Evolutionary conservation across 2,888 invertebrate species (phyloP).

Genomic region (Chirona hameri): DNA sequence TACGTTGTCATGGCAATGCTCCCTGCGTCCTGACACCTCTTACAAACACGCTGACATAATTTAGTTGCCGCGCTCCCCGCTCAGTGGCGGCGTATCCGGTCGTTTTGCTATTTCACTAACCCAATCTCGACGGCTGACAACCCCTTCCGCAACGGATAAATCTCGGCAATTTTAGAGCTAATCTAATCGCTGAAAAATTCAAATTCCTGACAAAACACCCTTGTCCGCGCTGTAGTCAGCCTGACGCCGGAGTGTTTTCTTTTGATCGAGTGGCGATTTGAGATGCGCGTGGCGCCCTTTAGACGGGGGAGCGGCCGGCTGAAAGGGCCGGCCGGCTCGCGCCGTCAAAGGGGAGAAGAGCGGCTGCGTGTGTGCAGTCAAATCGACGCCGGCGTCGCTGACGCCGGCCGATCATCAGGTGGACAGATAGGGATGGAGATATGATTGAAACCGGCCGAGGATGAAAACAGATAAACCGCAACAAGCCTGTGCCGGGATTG

Average conservation of each 20-base stretch:
- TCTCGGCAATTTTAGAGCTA: constrained; percentile 25
- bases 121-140: constrained; percentile 6
- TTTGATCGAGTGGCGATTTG: constrained; percentile 27
- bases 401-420: background rate
- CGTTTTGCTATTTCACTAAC: constrained; percentile 26
- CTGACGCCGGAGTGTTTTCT: background rate
- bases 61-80: background rate
- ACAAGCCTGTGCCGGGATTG: background rate
- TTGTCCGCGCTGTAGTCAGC: background rate
- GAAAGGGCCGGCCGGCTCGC: background rate
- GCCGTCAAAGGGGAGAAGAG: background rate
- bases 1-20: too few species aligned
- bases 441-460: constrained; percentile 7
- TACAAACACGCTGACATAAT: background rate
- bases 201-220: constrained; percentile 27
- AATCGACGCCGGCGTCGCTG: background rate
- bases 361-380: background rate
- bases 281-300: constrained; percentile 23
- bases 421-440: constrained; percentile 27
- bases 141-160: constrained; percentile 27
- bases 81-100: background rate
- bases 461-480: constrained; percentile 27
- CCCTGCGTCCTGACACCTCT: background rate
- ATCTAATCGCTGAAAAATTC: constrained; percentile 27
- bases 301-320: background rate